Evolutionary conservation across 1,140 invertebrate species (phyloP).

Genomic region (Pentalonia nigronervosa): DNA sequence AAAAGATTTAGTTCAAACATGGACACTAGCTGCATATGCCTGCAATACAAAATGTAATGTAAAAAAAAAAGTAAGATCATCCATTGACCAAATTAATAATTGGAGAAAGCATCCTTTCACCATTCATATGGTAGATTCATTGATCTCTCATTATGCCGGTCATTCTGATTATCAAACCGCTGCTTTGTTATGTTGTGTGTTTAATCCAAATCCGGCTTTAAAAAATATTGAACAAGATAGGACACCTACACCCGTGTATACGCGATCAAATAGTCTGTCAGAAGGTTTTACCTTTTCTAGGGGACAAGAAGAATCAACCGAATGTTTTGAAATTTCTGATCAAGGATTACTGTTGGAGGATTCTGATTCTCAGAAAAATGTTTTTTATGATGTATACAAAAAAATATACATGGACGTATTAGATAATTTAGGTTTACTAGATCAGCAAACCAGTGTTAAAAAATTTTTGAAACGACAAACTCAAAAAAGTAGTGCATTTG

Average conservation of each 20-base stretch:
- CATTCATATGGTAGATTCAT: conserved; percentile 80
- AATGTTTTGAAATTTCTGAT: conserved; percentile 53
- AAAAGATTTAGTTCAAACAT: conserved; percentile 84
- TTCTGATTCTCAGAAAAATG: conserved; percentile 64
- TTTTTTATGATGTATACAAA: conserved; percentile 84
- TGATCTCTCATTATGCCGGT: conserved; percentile 81
- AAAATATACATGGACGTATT: conserved; percentile 87
- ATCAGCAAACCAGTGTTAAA: conserved; percentile 82
- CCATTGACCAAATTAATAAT: conserved; percentile 71
- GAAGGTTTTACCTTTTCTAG: conserved; percentile 49
- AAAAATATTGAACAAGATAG: conserved; percentile 63
- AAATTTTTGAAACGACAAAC: conserved; percentile 76
- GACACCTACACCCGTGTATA: conserved; percentile 31
- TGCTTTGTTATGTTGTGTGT: conserved; percentile 89
- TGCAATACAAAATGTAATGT: conserved; percentile 64
- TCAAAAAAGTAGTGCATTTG: conserved; percentile 67
- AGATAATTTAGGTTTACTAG: conserved; percentile 82
- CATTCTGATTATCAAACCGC: conserved; percentile 90
- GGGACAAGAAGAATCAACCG: conserved; percentile 46
- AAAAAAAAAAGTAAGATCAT: neutral
- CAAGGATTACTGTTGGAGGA: conserved; percentile 42
- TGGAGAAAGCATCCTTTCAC: conserved; percentile 87
- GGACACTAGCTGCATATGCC: conserved; percentile 80
- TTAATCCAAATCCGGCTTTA: conserved; percentile 68
- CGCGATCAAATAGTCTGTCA: conserved; percentile 34